Conservation (phyloP, 1,140 invertebrate genomes). For the Platyscapa corneri region DNA sequence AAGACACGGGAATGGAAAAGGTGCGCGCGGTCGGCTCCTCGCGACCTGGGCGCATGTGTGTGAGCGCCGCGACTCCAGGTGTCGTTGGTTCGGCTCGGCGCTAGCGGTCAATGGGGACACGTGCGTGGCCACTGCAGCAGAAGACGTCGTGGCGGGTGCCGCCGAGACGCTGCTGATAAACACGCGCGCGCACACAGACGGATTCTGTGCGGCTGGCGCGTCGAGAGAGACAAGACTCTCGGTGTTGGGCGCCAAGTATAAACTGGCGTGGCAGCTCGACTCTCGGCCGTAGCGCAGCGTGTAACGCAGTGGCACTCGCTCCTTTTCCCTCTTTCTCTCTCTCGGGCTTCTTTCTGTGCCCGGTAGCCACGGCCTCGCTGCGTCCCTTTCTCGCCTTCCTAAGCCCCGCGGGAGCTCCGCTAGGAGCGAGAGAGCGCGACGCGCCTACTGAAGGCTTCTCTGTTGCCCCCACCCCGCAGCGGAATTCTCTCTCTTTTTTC, state of each 20-base stretch:
- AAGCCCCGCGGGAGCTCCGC: not conserved
- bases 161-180: too few species aligned
- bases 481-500: slow-evolving; percentile 52
- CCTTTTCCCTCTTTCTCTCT: slow-evolving; percentile 49
- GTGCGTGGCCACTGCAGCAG: slow-evolving; percentile 9
- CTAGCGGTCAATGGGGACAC: slow-evolving; percentile 2
- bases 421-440: too few species aligned
- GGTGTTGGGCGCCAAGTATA: slow-evolving; percentile 67
- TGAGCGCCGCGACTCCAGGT: not conserved
- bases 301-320: slow-evolving; percentile 65
- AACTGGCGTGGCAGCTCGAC: slow-evolving; percentile 62
- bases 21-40: not conserved
- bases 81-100: not conserved
- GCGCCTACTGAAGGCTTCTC: too few species aligned
- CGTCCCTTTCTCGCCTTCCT: not conserved
- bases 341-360: too few species aligned
- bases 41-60: not conserved
- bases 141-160: not conserved
- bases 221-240: slow-evolving; percentile 56
- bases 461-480: slow-evolving; percentile 49
- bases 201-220: slow-evolving; percentile 47
- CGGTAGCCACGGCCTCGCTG: too few species aligned
- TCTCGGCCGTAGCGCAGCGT: slow-evolving; percentile 59
- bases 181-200: not conserved
- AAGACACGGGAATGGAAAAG: not conserved